Evolutionary conservation across 2,113 vertebrate genomes (phyloP).

Genomic region (Leucoraja erinaceus): DNA sequence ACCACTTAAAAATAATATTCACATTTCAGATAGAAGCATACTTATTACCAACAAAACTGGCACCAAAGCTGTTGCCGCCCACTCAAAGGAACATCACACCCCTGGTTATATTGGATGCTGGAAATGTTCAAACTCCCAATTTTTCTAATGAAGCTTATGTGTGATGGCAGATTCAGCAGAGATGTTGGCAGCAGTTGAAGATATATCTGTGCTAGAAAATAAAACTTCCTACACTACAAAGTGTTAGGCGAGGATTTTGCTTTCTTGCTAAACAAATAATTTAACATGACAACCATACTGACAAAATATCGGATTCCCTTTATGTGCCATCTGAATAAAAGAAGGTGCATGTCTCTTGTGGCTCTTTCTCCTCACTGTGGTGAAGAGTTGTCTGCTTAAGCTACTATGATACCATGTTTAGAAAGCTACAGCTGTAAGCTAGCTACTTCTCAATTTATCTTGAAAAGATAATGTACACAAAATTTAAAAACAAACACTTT

Average conservation of each 20-base stretch:
- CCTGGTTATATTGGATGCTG: background rate
- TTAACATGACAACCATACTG: background rate
- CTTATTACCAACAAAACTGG: conserved; percentile 12
- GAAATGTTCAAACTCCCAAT: background rate
- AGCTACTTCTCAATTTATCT: background rate
- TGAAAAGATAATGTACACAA: background rate
- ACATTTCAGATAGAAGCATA: conserved; percentile 20
- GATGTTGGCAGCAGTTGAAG: background rate
- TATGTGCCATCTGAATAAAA: background rate
- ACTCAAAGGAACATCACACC: conserved; percentile 33
- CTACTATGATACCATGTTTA: background rate
- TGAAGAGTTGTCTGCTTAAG: background rate
- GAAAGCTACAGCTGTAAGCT: background rate
- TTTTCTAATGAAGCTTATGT: conserved; percentile 1
- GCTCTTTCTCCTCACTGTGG: background rate
- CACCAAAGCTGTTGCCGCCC: background rate
- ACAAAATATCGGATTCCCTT: background rate
- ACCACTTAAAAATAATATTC: conserved; percentile 32
- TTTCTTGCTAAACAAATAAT: background rate
- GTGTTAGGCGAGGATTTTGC: background rate
- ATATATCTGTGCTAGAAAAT: background rate
- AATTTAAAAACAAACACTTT: background rate
- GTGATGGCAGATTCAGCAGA: background rate
- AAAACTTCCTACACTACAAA: background rate
- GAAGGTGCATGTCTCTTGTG: background rate